phyloP scores from a whole-genome alignment of 1,140 invertebrate genomes.

The Drepana arcuata region DNA sequence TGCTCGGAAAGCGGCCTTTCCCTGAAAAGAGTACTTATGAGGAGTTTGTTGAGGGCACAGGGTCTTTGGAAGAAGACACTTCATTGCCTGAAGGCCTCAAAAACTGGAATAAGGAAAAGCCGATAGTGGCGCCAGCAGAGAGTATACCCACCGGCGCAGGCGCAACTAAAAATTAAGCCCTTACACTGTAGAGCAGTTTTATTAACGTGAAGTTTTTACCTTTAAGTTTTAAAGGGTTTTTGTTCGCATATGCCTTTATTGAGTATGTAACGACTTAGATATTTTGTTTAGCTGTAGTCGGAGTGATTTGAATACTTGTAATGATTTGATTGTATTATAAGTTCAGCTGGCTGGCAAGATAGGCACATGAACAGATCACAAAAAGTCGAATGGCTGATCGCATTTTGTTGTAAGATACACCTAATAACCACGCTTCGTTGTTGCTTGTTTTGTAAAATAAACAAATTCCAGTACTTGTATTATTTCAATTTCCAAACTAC shows the following conservation, averaged over 20 bases:
- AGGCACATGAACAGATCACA: no score
- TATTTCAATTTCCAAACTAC: no score
- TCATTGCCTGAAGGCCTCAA: conserved; percentile 94
- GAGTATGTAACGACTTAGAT: conserved; percentile 11
- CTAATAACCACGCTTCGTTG: conserved; percentile 10
- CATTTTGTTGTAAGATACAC: conserved; percentile 14
- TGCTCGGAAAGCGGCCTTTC: conserved; percentile 95
- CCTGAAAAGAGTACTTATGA: conserved; percentile 99
- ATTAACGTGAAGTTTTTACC: conserved; percentile 61
- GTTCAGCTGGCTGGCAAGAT: no score
- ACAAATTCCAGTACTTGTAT: conserved; percentile 26
- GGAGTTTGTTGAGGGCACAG: conserved; percentile 99
- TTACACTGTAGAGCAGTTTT: conserved; percentile 41
- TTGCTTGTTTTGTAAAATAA: conserved; percentile 42
- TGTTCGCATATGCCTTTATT: no score
- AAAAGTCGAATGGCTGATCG: conserved; percentile 12
- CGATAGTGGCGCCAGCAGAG: conserved; percentile 26
- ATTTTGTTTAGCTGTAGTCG: conserved; percentile 17
- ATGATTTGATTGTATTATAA: no score
- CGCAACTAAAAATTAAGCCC: conserved; percentile 48
- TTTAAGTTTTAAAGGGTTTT: conserved; percentile 52
- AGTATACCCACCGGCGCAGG: conserved; percentile 29
- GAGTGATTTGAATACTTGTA: conserved; percentile 9
- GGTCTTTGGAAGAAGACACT: conserved; percentile 97
- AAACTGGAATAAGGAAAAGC: conserved; percentile 90